A percentile compares a stretch with the other conserved stretches of the same genome.
These are phyloP conservation scores for Fregetta grallaria DNA, from an alignment of 2,113 vertebrate genomes.

Conservation along the genomic window DNA sequence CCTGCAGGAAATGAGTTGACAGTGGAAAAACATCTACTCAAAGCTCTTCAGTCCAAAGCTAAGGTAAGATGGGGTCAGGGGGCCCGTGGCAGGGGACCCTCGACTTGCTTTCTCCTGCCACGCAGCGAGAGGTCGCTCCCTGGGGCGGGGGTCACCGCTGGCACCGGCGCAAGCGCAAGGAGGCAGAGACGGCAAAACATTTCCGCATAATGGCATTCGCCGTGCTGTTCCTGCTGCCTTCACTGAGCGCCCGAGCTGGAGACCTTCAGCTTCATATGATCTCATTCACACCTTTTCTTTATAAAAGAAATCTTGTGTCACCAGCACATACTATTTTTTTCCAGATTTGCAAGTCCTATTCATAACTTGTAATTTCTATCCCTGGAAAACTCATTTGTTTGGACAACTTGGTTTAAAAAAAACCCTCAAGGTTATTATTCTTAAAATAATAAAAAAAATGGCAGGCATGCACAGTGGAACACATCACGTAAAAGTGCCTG, in stretches of 20 bases:
- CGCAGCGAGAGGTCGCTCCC: rapidly evolving
- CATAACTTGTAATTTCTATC: neutral
- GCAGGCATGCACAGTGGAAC: neutral
- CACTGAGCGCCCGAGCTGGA: neutral
- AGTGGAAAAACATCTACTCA: neutral
- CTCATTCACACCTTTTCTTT: neutral
- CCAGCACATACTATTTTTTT: neutral
- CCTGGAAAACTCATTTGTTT: neutral
- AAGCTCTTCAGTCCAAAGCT: neutral
- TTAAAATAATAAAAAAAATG: neutral
- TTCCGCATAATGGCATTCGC: rapidly evolving
- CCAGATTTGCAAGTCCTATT: neutral
- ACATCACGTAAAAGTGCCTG: neutral
- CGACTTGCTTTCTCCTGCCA: neutral
- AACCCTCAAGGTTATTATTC: neutral
- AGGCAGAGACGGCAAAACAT: neutral
- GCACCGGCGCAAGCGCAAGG: neutral
- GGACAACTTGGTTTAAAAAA: neutral
- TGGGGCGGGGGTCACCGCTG: too few species aligned
- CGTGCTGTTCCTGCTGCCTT: neutral
- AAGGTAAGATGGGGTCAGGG: neutral
- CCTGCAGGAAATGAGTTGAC: neutral
- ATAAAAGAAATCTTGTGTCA: neutral
- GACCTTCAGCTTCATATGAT: neutral
- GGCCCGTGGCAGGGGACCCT: neutral